phyloP scores from a whole-genome alignment of 2,113 vertebrate species.

The Podarcis cretensis region DNA sequence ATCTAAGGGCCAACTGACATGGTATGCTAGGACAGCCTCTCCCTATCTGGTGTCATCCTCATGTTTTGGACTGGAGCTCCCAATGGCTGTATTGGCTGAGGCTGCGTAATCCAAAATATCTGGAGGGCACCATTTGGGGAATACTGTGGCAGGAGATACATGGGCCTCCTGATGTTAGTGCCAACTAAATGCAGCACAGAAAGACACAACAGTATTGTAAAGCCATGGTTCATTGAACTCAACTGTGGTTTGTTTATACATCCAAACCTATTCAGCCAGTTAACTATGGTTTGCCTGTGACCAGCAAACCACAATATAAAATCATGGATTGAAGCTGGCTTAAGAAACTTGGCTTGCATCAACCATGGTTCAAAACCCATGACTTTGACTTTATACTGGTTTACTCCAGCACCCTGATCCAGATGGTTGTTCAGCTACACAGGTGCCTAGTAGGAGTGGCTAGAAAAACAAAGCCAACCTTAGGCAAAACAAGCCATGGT shows the following conservation, averaged over 20 bases:
- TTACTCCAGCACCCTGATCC: background rate
- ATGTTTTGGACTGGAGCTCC: too few species aligned
- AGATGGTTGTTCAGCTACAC: background rate
- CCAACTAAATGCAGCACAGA: background rate
- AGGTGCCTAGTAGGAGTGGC: background rate
- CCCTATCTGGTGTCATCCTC: background rate
- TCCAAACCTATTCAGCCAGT: too few species aligned
- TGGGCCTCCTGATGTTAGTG: background rate
- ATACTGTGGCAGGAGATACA: too few species aligned
- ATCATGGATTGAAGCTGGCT: background rate
- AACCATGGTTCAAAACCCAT: background rate
- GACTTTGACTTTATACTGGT: too few species aligned
- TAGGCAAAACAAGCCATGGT: background rate
- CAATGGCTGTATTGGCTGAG: too few species aligned
- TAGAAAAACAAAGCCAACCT: background rate
- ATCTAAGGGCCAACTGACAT: background rate
- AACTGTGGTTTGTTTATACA: background rate
- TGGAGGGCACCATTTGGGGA: too few species aligned
- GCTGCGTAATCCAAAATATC: too few species aligned
- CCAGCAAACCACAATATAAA: background rate
- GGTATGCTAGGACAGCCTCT: background rate
- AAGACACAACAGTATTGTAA: background rate
- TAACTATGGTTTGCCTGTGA: too few species aligned
- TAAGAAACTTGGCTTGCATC: background rate
- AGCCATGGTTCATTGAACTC: background rate